Conservation (phyloP, 2,888 invertebrate genomes). For the Lasioglossum zephyrum region DNA sequence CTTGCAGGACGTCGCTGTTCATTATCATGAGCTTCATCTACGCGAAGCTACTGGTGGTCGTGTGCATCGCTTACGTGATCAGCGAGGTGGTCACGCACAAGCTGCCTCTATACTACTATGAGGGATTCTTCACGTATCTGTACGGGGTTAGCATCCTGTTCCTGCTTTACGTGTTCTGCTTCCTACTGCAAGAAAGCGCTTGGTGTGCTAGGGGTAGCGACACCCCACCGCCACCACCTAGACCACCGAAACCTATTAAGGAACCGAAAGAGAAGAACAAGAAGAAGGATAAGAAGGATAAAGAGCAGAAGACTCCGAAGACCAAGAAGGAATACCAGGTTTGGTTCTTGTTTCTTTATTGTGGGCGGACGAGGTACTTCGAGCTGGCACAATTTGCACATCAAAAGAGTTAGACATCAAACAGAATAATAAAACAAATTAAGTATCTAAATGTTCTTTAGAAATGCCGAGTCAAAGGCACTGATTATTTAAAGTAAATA, state of each 20-base stretch:
- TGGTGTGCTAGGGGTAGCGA: slow-evolving; percentile 90
- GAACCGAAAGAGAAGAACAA: slow-evolving; percentile 90
- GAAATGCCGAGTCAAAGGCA: no score
- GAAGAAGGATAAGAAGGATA: slow-evolving; percentile 86
- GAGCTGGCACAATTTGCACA: neutral
- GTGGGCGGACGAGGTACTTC: neutral
- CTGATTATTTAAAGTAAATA: no score
- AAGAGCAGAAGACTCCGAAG: slow-evolving; percentile 87
- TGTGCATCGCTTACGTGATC: slow-evolving; percentile 97
- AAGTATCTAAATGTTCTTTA: no score
- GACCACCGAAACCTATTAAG: slow-evolving; percentile 87
- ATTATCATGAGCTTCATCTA: slow-evolving; percentile 98
- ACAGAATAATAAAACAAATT: neutral
- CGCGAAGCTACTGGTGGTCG: slow-evolving; percentile 96
- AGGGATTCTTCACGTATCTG: slow-evolving; percentile 97
- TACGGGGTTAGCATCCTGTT: slow-evolving; percentile 97
- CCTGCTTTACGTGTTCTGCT: slow-evolving; percentile 97
- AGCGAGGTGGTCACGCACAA: slow-evolving; percentile 97
- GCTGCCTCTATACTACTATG: slow-evolving; percentile 96
- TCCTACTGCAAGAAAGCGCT: slow-evolving; percentile 95
- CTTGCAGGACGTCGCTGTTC: slow-evolving; percentile 95
- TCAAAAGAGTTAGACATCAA: neutral
- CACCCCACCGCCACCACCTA: slow-evolving; percentile 87
- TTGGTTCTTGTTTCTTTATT: slow-evolving; percentile 21
- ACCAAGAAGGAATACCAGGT: slow-evolving; percentile 86